These are phyloP conservation scores for Chrysopa pallens DNA, from an alignment of 1,140 invertebrate genomes.

Conservation along the genomic window DNA sequence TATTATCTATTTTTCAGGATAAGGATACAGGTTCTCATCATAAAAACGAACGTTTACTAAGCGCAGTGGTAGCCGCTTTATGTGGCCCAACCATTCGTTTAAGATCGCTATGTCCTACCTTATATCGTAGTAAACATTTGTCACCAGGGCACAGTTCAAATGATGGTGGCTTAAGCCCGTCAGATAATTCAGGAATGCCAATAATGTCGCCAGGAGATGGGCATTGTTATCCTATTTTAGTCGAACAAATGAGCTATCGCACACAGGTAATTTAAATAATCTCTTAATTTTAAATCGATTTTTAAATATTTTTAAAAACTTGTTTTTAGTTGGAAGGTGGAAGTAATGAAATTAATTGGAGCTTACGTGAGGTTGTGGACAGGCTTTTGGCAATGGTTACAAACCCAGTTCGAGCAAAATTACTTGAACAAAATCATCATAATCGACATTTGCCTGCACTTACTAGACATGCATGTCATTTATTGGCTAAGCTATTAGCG, in stretches of 20 bases:
- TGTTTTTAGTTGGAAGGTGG: slow-evolving; percentile 29
- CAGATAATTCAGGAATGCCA: slow-evolving; percentile 46
- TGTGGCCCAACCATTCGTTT: slow-evolving; percentile 62
- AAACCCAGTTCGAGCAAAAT: slow-evolving; percentile 43
- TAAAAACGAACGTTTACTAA: slow-evolving; percentile 49
- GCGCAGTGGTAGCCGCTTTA: slow-evolving; percentile 63
- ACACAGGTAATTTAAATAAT: slow-evolving; percentile 30
- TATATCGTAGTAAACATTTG: slow-evolving; percentile 28
- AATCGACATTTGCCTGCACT: slow-evolving; percentile 37
- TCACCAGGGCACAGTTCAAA: slow-evolving; percentile 28
- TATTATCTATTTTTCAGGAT: slow-evolving; percentile 12
- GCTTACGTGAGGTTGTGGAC: slow-evolving; percentile 71
- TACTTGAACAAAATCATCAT: slow-evolving; percentile 31
- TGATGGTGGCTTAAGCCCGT: slow-evolving; percentile 39
- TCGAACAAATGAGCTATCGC: slow-evolving; percentile 64
- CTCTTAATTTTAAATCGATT: slow-evolving; percentile 5
- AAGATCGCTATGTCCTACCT: slow-evolving; percentile 56
- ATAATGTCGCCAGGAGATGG: slow-evolving; percentile 52
- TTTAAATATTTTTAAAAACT: neutral
- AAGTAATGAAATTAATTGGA: slow-evolving; percentile 35
- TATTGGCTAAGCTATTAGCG: slow-evolving; percentile 68
- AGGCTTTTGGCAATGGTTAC: slow-evolving; percentile 63
- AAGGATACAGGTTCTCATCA: slow-evolving; percentile 13
- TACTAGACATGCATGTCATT: slow-evolving; percentile 68
- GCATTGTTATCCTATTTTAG: slow-evolving; percentile 60